Base-by-base conservation (phyloP, 2,888 invertebrate genomes). In the Chirona hameri region DNA sequence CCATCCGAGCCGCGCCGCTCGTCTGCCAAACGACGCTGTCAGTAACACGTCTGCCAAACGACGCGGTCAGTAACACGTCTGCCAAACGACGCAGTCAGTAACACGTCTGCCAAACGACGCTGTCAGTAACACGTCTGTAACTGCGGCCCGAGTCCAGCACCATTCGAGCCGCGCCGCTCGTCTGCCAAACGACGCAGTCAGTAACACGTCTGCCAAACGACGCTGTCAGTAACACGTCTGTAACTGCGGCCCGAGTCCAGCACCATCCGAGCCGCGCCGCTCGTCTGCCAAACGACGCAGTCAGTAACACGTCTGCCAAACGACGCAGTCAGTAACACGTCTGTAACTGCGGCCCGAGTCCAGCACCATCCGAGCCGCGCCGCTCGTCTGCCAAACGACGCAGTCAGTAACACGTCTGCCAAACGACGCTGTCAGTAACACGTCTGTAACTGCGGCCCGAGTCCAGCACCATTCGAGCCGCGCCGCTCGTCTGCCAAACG, bases 261-360 rank as follows among this genome's bases (percentile, higher is more conserved):
- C 39, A 96, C 93, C 91, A 97, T 94, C 88, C 94, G 92, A 0
- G 93, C 94, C 84, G 94, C 88, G 9, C 96, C 96, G 82, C 96
- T 90, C 82, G 94, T 93, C 88, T 97, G 96, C 0, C 97, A 60
- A 39, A 7, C 39, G 39, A 14, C 29, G 29, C 29, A 69, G 69
- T 29, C 29, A 21, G 27, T 7, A 69, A 4, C 27, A 69, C 12
- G n/a, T n/a, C n/a, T n/a, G n/a, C n/a, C n/a, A n/a, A n/a, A n/a
- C n/a, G n/a, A n/a, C n/a, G n/a, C n/a, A n/a, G n/a, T n/a, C n/a
- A n/a, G n/a, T n/a, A n/a, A n/a, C n/a, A n/a, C n/a, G 9, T 3
- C 15, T 27, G 10, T 27, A 69, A 27, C 87, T 87, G n/a, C 83
- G 83, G 31, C 92, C 93, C 7, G 93, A 92, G 84, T 93, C 90